Base-by-base conservation (phyloP, 2,888 invertebrate genomes). In the Rhabditoides inermis region DNA sequence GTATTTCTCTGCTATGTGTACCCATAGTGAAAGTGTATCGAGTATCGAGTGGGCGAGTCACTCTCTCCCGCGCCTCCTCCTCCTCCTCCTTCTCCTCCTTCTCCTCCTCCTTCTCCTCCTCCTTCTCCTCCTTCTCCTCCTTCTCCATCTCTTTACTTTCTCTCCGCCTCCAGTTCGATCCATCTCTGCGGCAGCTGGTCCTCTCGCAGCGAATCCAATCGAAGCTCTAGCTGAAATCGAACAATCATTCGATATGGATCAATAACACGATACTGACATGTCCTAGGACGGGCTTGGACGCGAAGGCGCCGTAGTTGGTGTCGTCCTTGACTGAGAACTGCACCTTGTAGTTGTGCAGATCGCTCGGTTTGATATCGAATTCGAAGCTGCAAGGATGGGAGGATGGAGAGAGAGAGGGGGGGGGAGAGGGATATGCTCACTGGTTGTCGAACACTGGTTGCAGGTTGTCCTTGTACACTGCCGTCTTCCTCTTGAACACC, bases 301-400 rank as follows among this genome's bases (percentile, higher is more conserved):
- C 53, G 39, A 75, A 64, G 18, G 70, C 51, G 25, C 73, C 73
- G 55, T 75, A 71, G 51, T 68, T 71, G 25, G 65, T 63, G 45
- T 61, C 65, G 45, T 76, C 76, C 54, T 76, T 76, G 10, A 76
- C 68, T 28, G 56, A 53, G 15, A 74, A 52, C n/a, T 55, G 56
- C n/a, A 74, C 48, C 50, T 63, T 60, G 47, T 70, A 65, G 27
- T 73, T 69, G 5, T 55, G 47, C 15, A 74, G 47, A 53, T 74
- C 73, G n/a, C 61, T 57, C 18, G 55, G 54, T 20, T 65, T 58
- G 12, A 73, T 49, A 45, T 68, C 70, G 51, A 74, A 70, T 48
- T 70, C 68, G 54, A 73, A 66, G 26, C 69, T 71, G 49, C 44
- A 69, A 64, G n/a, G n/a, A n/a, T n/a, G n/a, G n/a, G n/a, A n/a